A percentile compares a stretch with the other conserved stretches of the same genome.
Evolutionary conservation across 2,113 vertebrate genomes (phyloP).

Genomic region (Orcinus orca): DNA sequence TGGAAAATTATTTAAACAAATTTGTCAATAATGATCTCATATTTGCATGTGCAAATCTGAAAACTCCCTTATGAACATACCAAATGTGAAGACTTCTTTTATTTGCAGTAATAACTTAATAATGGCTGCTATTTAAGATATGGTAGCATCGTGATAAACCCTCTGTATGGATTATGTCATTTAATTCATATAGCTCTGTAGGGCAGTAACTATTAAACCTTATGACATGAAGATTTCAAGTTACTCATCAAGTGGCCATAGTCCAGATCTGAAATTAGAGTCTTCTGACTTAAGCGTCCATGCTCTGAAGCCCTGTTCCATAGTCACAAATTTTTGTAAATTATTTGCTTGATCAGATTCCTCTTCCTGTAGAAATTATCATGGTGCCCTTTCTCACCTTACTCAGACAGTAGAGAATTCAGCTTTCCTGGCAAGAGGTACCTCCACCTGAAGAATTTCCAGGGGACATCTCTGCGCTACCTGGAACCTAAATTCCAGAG

Average conservation of each 20-base stretch:
- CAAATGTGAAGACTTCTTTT: slow-evolving; percentile 10
- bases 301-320: not conserved
- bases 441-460: not conserved
- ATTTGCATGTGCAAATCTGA: slow-evolving; percentile 47
- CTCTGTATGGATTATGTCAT: not conserved
- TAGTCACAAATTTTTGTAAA: not conserved
- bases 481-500: slow-evolving; percentile 44
- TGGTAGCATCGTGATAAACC: not conserved
- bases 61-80: not conserved
- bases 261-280: slow-evolving; percentile 12
- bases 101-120: slow-evolving; percentile 31
- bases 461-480: not conserved
- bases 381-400: not conserved
- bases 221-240: not conserved
- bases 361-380: not conserved
- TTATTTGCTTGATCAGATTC: not conserved
- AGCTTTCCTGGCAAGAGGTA: not conserved
- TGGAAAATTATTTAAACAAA: slow-evolving; percentile 38
- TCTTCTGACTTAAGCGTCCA: not conserved
- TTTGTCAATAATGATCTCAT: slow-evolving; percentile 34
- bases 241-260: not conserved
- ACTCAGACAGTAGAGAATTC: not conserved
- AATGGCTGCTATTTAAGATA: not conserved
- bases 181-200: not conserved
- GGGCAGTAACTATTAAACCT: not conserved